Percentiles rank a stretch among this genome's conserved stretches.
Conservation (phyloP, 2,797 vertebrate genomes). For the Dromococcyx pavoninus region DNA sequence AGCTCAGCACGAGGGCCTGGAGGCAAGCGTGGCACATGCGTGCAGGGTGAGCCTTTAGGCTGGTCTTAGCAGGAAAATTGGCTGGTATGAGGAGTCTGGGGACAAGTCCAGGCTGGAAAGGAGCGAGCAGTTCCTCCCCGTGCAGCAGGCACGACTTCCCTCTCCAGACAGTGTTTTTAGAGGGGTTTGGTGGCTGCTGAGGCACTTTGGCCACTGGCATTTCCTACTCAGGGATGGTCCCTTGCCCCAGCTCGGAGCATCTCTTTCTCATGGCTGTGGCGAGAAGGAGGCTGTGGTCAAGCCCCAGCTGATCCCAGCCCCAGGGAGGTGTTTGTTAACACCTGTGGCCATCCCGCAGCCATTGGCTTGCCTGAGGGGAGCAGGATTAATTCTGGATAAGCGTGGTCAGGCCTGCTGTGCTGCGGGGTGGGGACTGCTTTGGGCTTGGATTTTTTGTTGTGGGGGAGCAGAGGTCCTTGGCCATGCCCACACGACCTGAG, state of each 20-base stretch:
- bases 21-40: rapidly evolving
- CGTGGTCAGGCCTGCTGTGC: not conserved
- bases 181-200: not conserved
- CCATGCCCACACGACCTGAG: not conserved
- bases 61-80: conserved; percentile 32
- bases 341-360: not conserved
- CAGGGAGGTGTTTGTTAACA: not conserved
- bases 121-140: not conserved
- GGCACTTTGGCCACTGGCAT: not conserved
- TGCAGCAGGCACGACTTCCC: rapidly evolving
- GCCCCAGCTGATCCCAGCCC: not conserved
- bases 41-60: not conserved
- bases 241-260: not conserved
- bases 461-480: not conserved
- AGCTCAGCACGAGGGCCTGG: not conserved
- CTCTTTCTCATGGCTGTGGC: not conserved
- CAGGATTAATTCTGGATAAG: not conserved
- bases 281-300: not conserved
- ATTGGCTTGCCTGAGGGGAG: not conserved
- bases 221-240: not conserved
- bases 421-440: not conserved
- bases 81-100: conserved; percentile 52
- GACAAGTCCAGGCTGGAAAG: conserved; percentile 59
- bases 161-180: rapidly evolving
- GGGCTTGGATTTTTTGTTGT: not conserved